Percentiles rank a stretch among this genome's conserved stretches.
Conservation (phyloP, 64 coral and sea anemone species). For the Porites lutea region DNA sequence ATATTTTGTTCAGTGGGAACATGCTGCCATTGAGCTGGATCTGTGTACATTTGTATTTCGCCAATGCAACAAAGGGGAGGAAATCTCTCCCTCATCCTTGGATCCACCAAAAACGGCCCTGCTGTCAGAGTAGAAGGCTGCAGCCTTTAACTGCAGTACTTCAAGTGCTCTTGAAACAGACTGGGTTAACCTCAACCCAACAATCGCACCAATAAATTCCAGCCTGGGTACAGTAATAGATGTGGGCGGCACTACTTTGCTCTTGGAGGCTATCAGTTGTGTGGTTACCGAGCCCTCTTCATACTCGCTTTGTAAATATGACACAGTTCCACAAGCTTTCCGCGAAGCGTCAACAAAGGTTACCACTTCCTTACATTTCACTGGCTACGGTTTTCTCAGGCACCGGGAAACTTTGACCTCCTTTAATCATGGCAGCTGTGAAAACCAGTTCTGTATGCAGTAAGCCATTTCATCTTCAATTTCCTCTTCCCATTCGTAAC, state of each 20-base stretch:
- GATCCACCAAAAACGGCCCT: slow-evolving; percentile 69
- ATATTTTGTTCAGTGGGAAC: slow-evolving; percentile 48
- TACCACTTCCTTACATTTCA: slow-evolving; percentile 16
- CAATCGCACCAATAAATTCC: slow-evolving; percentile 7
- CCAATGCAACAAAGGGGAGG: slow-evolving; percentile 61
- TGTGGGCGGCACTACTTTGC: slow-evolving; percentile 41
- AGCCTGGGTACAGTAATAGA: slow-evolving; percentile 9
- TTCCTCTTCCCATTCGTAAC: not conserved
- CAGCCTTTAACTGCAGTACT: not conserved
- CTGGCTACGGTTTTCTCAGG: not conserved
- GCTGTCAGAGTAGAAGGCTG: slow-evolving; percentile 63
- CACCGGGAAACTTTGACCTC: slow-evolving; percentile 43
- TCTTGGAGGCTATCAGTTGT: slow-evolving; percentile 29
- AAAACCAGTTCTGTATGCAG: slow-evolving; percentile 5
- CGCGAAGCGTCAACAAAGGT: slow-evolving; percentile 72
- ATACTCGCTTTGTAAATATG: slow-evolving; percentile 26
- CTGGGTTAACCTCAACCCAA: slow-evolving; percentile 10
- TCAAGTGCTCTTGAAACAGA: not conserved
- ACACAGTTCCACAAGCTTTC: slow-evolving; percentile 52
- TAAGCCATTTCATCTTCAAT: slow-evolving; percentile 2
- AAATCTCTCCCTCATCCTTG: slow-evolving; percentile 53
- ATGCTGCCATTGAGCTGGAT: slow-evolving; percentile 68
- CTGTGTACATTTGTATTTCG: slow-evolving; percentile 52
- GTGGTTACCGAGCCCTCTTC: not conserved
- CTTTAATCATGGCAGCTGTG: slow-evolving; percentile 7